Evolutionary conservation across 2,888 invertebrate species (phyloP).

Genomic region (Meliscaeva auricollis): DNA sequence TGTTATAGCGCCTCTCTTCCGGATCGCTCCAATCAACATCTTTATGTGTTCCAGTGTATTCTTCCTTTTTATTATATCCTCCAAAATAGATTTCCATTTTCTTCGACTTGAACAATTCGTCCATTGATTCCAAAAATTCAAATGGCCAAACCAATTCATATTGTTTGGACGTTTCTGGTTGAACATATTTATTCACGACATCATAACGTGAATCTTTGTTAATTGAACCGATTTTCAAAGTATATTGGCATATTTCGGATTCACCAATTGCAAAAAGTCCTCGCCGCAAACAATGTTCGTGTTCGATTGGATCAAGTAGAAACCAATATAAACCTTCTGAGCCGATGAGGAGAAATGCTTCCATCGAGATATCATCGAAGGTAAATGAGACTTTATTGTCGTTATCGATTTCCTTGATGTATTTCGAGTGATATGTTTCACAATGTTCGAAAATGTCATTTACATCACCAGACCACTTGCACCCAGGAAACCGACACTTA

Average conservation of each 20-base stretch:
- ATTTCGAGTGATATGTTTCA: conserved; percentile 71
- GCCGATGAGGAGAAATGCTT: conserved; percentile 71
- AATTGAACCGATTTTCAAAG: conserved; percentile 70
- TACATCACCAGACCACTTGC: conserved; percentile 75
- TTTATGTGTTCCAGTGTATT: conserved; percentile 46
- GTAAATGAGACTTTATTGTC: conserved; percentile 72
- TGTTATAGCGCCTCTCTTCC: conserved; percentile 57
- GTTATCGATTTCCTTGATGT: conserved; percentile 67
- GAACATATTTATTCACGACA: neutral
- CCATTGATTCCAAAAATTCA: conserved; percentile 17
- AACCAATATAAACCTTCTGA: conserved; percentile 77
- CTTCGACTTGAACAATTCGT: neutral
- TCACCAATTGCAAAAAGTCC: conserved; percentile 78
- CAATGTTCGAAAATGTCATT: conserved; percentile 77
- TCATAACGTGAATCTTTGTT: conserved; percentile 28
- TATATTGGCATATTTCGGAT: conserved; percentile 74
- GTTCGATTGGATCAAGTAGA: conserved; percentile 45
- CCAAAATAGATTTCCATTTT: conserved; percentile 76
- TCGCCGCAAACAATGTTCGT: conserved; percentile 46
- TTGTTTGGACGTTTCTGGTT: conserved; percentile 15
- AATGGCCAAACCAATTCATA: conserved; percentile 42
- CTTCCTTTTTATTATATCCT: conserved; percentile 73
- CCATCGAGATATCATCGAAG: conserved; percentile 68
- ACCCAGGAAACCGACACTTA: conserved; percentile 74
- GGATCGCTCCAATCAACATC: conserved; percentile 58